These are phyloP conservation scores for Phrynosoma blainvillii DNA, from an alignment of 2,113 vertebrate genomes.

Conservation along the genomic window DNA sequence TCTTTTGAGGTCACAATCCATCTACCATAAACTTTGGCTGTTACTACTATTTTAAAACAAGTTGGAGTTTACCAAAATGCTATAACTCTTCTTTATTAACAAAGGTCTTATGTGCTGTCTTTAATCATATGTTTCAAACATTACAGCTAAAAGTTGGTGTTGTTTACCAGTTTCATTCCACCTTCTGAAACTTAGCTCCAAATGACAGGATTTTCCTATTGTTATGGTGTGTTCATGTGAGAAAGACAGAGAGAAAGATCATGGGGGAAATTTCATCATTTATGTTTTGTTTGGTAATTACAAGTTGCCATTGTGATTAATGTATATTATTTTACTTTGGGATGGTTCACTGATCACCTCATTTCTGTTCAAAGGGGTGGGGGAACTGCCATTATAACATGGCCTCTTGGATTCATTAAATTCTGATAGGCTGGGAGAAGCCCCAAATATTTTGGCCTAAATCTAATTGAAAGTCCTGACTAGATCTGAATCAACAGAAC, in stretches of 20 bases:
- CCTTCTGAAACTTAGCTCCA: background rate
- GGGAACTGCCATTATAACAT: background rate
- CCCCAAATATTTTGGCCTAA: too few relatives aligned
- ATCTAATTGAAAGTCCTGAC: too few relatives aligned
- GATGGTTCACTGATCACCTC: background rate
- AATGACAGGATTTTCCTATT: background rate
- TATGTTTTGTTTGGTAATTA: too few relatives aligned
- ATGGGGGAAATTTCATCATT: background rate
- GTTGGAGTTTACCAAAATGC: background rate
- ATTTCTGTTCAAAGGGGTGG: background rate
- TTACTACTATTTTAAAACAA: background rate
- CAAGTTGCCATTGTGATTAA: background rate
- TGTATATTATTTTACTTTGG: background rate
- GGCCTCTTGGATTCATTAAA: background rate
- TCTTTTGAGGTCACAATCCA: background rate
- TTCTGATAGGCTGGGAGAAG: background rate
- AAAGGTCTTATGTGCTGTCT: background rate
- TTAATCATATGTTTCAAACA: background rate
- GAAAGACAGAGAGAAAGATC: background rate
- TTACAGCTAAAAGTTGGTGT: background rate
- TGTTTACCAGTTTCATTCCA: background rate
- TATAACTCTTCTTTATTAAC: background rate
- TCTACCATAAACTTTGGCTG: background rate
- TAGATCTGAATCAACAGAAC: too few relatives aligned
- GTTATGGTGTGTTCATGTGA: background rate